phyloP scores from a whole-genome alignment of 2,113 vertebrate genomes.

The Riparia riparia region DNA sequence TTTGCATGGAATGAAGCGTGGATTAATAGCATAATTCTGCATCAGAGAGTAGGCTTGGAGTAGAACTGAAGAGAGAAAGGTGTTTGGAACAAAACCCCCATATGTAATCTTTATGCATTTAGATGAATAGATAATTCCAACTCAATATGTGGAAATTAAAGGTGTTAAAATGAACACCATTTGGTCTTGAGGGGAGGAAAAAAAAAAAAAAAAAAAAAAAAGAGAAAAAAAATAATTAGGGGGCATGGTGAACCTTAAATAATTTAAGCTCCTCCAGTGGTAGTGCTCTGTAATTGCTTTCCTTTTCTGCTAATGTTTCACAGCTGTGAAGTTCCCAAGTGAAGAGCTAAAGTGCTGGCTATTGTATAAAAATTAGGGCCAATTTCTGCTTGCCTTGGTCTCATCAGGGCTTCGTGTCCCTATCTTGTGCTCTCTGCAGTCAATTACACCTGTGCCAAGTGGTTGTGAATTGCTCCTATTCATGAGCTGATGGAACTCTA shows the following conservation, averaged over 20 bases:
- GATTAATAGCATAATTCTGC: background rate
- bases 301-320: slow-evolving; percentile 73
- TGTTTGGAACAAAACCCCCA: background rate
- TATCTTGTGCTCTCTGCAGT: background rate
- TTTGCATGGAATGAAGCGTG: background rate
- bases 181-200: slow-evolving; percentile 66
- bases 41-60: background rate
- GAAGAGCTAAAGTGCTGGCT: slow-evolving; percentile 67
- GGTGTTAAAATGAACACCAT: slow-evolving; percentile 59
- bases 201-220: slow-evolving; percentile 61
- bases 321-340: slow-evolving; percentile 76
- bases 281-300: slow-evolving; percentile 75
- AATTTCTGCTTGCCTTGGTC: slow-evolving; percentile 50
- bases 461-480: slow-evolving; percentile 6
- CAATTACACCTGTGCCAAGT: slow-evolving; percentile 36
- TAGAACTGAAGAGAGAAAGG: background rate
- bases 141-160: slow-evolving; percentile 25
- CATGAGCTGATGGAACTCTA: background rate
- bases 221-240: slow-evolving; percentile 64
- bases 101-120: background rate
- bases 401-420: slow-evolving; percentile 6
- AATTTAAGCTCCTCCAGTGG: slow-evolving; percentile 78
- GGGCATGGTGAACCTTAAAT: slow-evolving; percentile 74
- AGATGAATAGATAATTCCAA: background rate
- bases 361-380: slow-evolving; percentile 66